phyloP scores from a whole-genome alignment of 2,113 vertebrate genomes.

The Scatophagus argus region DNA sequence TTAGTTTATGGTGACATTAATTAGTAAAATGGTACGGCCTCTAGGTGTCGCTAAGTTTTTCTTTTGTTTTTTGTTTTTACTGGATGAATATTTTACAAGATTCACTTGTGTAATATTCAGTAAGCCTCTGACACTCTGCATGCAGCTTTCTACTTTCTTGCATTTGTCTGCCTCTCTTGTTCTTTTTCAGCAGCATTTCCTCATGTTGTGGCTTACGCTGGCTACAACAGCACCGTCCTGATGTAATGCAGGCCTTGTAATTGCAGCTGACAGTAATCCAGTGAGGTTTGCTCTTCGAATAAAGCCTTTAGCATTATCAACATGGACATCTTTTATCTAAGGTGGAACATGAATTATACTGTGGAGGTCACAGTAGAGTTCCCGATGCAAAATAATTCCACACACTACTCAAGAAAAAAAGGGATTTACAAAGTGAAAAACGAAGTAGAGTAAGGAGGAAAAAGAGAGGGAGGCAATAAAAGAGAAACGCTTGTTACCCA shows the following conservation, averaged over 20 bases:
- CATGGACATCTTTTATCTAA: constrained; percentile 26
- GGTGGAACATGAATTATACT: background rate
- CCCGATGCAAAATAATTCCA: background rate
- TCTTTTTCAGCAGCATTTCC: constrained; percentile 8
- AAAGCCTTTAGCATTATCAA: constrained; percentile 6
- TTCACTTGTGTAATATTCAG: background rate
- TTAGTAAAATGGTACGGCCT: background rate
- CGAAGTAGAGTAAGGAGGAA: background rate
- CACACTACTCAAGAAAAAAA: background rate
- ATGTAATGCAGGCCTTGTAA: constrained; percentile 4
- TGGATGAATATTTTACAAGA: background rate
- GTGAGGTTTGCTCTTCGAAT: constrained; percentile 15
- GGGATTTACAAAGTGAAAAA: background rate
- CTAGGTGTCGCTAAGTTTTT: background rate
- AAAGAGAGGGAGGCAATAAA: background rate
- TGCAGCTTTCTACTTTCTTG: background rate
- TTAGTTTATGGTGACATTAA: background rate
- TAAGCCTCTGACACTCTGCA: background rate
- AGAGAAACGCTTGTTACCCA: no score
- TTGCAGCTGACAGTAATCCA: constrained; percentile 25
- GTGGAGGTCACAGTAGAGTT: constrained; percentile 5
- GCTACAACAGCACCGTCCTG: constrained; percentile 15
- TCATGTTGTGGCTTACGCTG: background rate
- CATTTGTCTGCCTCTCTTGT: constrained; percentile 10
- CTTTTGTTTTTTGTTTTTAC: background rate